phyloP scores from a whole-genome alignment of 2,113 vertebrate species.

The Actinemys pallida region DNA sequence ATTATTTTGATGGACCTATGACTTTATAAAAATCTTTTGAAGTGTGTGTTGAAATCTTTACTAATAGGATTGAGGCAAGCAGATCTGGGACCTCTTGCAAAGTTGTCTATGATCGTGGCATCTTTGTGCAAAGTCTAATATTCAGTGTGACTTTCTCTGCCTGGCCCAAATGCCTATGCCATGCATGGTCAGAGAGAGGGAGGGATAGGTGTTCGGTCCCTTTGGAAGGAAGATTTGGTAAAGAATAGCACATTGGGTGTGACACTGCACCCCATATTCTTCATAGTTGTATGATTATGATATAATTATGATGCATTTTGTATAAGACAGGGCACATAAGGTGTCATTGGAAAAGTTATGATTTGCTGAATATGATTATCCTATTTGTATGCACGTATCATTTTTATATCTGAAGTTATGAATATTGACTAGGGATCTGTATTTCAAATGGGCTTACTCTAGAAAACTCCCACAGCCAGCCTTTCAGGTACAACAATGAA shows the following conservation, averaged over 20 bases:
- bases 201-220: neutral
- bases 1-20: conserved; percentile 28
- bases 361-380: too few species aligned
- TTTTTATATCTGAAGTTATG: too few species aligned
- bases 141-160: neutral
- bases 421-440: too few species aligned
- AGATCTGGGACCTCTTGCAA: neutral
- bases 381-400: too few species aligned
- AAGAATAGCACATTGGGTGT: neutral
- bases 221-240: neutral
- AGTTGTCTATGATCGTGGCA: neutral
- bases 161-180: neutral
- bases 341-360: too few species aligned
- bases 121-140: neutral
- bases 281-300: too few species aligned
- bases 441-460: too few species aligned
- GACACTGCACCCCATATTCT: too few species aligned
- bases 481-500: too few species aligned
- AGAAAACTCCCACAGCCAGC: too few species aligned
- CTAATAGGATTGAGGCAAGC: neutral
- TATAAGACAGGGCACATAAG: too few species aligned
- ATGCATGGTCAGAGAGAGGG: neutral
- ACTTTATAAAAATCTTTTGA: neutral
- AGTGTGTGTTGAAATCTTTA: neutral
- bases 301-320: too few species aligned